Evolutionary conservation across 92 coral and sea anemone species (phyloP), one percentile per base, ranked within the genome.

Genomic region (Epizoanthus stellaris): DNA sequence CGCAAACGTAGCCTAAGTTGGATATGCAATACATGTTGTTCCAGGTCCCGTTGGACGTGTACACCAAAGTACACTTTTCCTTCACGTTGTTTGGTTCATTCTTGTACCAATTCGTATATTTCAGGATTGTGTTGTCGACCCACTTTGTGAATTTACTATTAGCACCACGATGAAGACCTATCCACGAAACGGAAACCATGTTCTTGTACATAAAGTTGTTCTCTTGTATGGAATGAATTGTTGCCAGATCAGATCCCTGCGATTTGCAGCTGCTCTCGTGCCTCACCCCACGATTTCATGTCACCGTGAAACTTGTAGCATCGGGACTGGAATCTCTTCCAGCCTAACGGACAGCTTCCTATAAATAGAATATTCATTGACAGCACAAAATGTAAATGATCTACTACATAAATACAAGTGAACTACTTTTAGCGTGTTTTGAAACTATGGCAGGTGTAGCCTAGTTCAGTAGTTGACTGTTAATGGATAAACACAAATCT

Each of bases 321-420:
- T 67, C 71, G 71, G 3, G 12, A 11, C 20, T 67, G 71, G 71
- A 67, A 67, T 67, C 20, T 21, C 25, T 25, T 21, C 71, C 71
- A 67, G 71, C 71, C 71, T 25, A 45, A 2, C 71, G 71, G 71
- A 67, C 71, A 67, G 71, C 15, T 67, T 23, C 12, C 71, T 67
- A 45, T 67, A 30, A 19, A 67, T 0, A 21, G 20, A 67, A 25
- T 19, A 12, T 3, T 67, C 9, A 67, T 67, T 67, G 9, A 67
- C 45, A 30, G 70, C 70, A 65, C 70, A 65, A 13, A n/a, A n/a
- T n/a, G n/a, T 65, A 65, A 65, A 20, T 65, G 10, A 65, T 65
- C 70, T 65, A 2, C 70, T 65, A 65, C 2, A 65, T 13, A 62
- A 62, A 17, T 62, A 21, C n/a, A 62, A 13, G 14, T 62, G 14